Evolutionary conservation across 2,113 vertebrate genomes (phyloP), one percentile per base, ranked within the genome.

Genomic region (Hippocampus zosterae): DNA sequence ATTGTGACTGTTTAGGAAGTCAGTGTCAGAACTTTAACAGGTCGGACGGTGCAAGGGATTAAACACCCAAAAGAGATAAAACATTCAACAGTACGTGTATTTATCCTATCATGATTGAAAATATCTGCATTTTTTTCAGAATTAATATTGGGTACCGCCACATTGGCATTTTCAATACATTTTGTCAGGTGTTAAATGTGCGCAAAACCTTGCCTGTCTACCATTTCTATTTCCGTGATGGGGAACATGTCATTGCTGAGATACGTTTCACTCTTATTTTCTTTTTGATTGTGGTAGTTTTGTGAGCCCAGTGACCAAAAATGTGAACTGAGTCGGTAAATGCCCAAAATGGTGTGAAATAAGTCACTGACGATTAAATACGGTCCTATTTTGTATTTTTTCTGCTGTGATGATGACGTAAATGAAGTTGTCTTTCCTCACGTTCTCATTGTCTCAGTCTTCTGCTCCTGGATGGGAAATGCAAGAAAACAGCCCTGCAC

Each of bases 401-500:
- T 33, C 3, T 33, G 29, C 29, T 33, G 29, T 33, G 29, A 60
- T 16, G 62, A 21, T 78, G 80, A 85, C 66, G 44, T 78, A 85
- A 78, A 85, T 75, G 12, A 74, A 80, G 70, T 55, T n/a, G 62
- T 70, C 71, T 80, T 81, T 75, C 71, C 74, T 83, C 71, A 48
- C 42, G 15, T 65, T 27, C 11, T 64, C 71, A 78, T 82, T 84
- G 80, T 84, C 79, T 69, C 55, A 37, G 65, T 83, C n/a, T 75
- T 75, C 60, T 78, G 50, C 53, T 81, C 78, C 63, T 77, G 64
- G 72, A 77, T 75, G 84, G 2, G 68, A 42, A 73, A 41, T 71
- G 61, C 41, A 78, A 84, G 76, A 77, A 84, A 87, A 82, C 75
- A 83, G 65, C 65, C 67, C 57, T 69, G 67, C 67, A 68, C 74